These are phyloP conservation scores for Rhimphoctona megacephalus DNA, from an alignment of 2,888 invertebrate species.

Conservation along the genomic window DNA sequence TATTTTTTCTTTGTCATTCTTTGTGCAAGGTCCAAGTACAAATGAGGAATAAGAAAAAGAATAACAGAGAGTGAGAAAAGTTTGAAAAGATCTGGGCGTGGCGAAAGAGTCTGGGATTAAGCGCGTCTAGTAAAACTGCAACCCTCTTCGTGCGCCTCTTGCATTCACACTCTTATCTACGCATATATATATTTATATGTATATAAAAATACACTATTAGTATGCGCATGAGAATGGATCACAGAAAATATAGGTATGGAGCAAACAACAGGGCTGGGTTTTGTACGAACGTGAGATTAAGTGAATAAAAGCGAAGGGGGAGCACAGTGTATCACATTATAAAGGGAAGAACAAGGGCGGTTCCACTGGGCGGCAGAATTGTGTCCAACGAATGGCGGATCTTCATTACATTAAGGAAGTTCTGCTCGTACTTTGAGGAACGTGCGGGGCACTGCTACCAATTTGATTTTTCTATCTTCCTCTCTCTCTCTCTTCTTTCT, in stretches of 20 bases:
- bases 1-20: neutral
- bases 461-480: too few relatives aligned
- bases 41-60: neutral
- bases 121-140: slow-evolving; percentile 57
- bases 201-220: neutral
- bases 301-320: slow-evolving; percentile 67
- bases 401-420: slow-evolving; percentile 63
- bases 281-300: slow-evolving; percentile 62
- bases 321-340: slow-evolving; percentile 28
- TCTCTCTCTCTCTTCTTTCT: too few relatives aligned
- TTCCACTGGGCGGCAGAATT: slow-evolving; percentile 78
- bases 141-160: slow-evolving; percentile 48
- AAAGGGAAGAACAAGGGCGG: slow-evolving; percentile 73
- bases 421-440: too few relatives aligned
- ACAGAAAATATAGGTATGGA: slow-evolving; percentile 20
- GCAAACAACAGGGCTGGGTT: slow-evolving; percentile 46
- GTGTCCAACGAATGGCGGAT: slow-evolving; percentile 77
- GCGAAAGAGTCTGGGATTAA: slow-evolving; percentile 60
- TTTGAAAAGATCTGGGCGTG: slow-evolving; percentile 67
- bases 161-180: slow-evolving; percentile 17
- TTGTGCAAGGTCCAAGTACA: neutral
- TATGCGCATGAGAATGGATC: neutral
- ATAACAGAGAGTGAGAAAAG: slow-evolving; percentile 12
- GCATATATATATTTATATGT: neutral
- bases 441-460: too few relatives aligned